phyloP scores from a whole-genome alignment of 2,888 invertebrate genomes.

The Caenorhabditis uteleia region DNA sequence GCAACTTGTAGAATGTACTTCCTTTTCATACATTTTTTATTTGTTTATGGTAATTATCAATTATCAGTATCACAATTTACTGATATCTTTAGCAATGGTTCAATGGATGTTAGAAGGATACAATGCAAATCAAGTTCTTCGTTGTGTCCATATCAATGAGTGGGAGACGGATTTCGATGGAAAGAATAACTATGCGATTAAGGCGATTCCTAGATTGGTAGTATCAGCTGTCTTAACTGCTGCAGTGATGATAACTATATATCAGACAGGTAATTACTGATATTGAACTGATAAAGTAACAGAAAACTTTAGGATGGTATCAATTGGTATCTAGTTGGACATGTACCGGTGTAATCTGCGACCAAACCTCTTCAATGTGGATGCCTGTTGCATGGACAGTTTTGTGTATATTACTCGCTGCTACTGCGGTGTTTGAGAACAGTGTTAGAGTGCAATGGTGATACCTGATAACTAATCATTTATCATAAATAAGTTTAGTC shows the following conservation, averaged over 20 bases:
- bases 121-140: conserved; percentile 39
- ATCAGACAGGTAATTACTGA: conserved; percentile 18
- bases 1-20: conserved; percentile 30
- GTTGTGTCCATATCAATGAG: conserved; percentile 27
- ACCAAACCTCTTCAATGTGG: conserved; percentile 26
- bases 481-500: conserved; percentile 8
- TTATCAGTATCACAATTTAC: not conserved
- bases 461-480: no score
- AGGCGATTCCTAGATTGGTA: conserved; percentile 19
- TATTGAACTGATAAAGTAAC: not conserved
- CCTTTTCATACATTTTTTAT: conserved; percentile 28
- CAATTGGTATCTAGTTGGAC: conserved; percentile 33
- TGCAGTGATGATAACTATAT: conserved; percentile 10
- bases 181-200: conserved; percentile 9
- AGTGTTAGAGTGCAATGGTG: no score
- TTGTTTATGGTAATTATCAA: conserved; percentile 8
- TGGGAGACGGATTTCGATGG: conserved; percentile 28
- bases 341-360: conserved; percentile 30
- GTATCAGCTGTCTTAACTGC: conserved; percentile 6
- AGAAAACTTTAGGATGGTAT: conserved; percentile 34
- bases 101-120: conserved; percentile 37
- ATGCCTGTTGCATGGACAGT: conserved; percentile 17
- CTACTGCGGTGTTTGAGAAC: conserved; percentile 26
- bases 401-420: conserved; percentile 6
- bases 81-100: conserved; percentile 16